A percentile compares a stretch with the other conserved stretches of the same genome.
phyloP scores from a whole-genome alignment of 2,797 vertebrate genomes.

The Heliangelus exortis region DNA sequence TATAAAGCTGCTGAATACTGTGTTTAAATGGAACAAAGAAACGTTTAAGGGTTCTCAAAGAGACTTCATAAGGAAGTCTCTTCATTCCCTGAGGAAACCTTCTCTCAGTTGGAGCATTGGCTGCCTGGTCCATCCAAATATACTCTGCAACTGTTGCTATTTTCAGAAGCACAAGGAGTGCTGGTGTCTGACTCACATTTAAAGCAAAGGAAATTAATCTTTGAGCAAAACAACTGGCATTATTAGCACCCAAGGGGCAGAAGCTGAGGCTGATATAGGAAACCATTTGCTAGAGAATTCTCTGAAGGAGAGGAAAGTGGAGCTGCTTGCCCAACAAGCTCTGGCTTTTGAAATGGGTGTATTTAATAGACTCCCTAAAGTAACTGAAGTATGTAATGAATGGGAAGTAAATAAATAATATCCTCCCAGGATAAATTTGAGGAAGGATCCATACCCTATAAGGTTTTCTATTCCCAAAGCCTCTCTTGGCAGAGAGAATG shows the following conservation, averaged over 20 bases:
- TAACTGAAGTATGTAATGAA: slow-evolving; percentile 35
- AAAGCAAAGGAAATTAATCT: slow-evolving; percentile 67
- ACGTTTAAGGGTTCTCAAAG: slow-evolving; percentile 35
- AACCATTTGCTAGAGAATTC: slow-evolving; percentile 57
- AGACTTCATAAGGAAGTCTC: not conserved
- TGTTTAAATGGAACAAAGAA: slow-evolving; percentile 45
- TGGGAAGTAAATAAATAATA: slow-evolving; percentile 50
- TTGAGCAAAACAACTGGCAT: slow-evolving; percentile 66
- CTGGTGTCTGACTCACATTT: slow-evolving; percentile 52
- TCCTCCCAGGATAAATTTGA: not conserved
- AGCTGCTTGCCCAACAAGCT: slow-evolving; percentile 17
- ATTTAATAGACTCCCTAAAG: slow-evolving; percentile 49
- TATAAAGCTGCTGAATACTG: slow-evolving; percentile 13
- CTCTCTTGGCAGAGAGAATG: not conserved
- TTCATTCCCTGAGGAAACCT: slow-evolving; percentile 48
- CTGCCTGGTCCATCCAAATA: slow-evolving; percentile 31
- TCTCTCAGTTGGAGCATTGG: not conserved
- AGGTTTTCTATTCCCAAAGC: not conserved
- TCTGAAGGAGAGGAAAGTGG: slow-evolving; percentile 24
- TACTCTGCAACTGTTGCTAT: slow-evolving; percentile 41
- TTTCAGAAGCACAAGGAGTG: slow-evolving; percentile 53
- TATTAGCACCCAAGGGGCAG: slow-evolving; percentile 65
- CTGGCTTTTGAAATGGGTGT: slow-evolving; percentile 33
- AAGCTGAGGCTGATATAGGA: slow-evolving; percentile 47
- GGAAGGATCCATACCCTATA: not conserved